phyloP scores from a whole-genome alignment of 2,888 invertebrate genomes.

The Dicyrtoma fusca region DNA sequence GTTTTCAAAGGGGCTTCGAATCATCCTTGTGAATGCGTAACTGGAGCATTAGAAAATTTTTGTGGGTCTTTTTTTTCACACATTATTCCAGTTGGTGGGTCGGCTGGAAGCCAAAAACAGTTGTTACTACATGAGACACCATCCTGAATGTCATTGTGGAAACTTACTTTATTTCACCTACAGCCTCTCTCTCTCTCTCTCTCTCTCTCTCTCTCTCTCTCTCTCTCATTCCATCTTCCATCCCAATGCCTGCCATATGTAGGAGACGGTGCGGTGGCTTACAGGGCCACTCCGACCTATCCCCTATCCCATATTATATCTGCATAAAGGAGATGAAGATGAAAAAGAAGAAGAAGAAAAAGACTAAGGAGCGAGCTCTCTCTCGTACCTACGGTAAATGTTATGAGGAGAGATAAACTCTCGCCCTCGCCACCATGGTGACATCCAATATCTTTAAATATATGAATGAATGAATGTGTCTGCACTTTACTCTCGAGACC shows the following conservation, averaged over 20 bases:
- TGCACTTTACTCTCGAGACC: slow-evolving; percentile 1
- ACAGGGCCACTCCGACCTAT: too few relatives aligned
- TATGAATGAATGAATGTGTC: slow-evolving; percentile 14
- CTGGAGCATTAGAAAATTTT: slow-evolving; percentile 34
- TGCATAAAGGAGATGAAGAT: too few relatives aligned
- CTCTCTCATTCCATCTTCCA: too few relatives aligned
- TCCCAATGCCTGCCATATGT: too few relatives aligned
- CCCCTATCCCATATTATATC: too few relatives aligned
- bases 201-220: too few relatives aligned
- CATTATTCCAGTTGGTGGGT: slow-evolving; percentile 30
- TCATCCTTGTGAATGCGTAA: slow-evolving; percentile 30
- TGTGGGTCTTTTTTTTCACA: slow-evolving; percentile 27
- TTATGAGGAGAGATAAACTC: too few relatives aligned
- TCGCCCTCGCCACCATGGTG: too few relatives aligned
- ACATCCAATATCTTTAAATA: background rate
- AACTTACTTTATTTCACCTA: slow-evolving; percentile 17
- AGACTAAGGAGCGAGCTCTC: too few relatives aligned
- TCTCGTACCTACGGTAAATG: too few relatives aligned
- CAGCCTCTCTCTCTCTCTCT: background rate
- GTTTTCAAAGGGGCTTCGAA: slow-evolving; percentile 27
- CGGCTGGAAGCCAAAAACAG: slow-evolving; percentile 26
- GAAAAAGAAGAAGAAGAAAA: too few relatives aligned
- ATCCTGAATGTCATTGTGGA: slow-evolving; percentile 17
- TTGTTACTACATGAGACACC: background rate
- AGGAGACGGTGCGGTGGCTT: too few relatives aligned